Base-by-base conservation (phyloP, 2,888 invertebrate species). In the Tachina lurida region DNA sequence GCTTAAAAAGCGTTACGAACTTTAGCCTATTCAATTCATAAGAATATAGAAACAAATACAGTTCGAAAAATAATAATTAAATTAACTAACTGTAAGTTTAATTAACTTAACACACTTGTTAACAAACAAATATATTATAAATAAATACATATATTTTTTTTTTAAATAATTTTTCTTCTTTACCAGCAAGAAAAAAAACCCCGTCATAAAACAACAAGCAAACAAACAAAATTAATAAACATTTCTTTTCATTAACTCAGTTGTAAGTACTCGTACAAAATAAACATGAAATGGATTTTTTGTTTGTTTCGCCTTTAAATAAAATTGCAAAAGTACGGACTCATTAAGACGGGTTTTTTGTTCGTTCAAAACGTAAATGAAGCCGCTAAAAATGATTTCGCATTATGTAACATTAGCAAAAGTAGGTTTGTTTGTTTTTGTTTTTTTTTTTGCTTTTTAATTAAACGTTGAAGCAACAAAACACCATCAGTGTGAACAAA, bases 401-500 rank as follows among this genome's bases (percentile, higher is more conserved):
- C 47, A 65, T 87, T 87, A 87, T 80, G 58, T 83, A 87, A 84
- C 43, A 60, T 63, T 54, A 17, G 54, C 56, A 70, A 52, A 54
- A 60, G 45, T 17, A 15, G n/a, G 10, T 67, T 22, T 22, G 22
- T 22, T 22, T 22, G 22, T 22, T 31, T 68, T 52, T 17, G n/a
- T n/a, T n/a, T n/a, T n/a, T n/a, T n/a, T n/a, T n/a, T n/a, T n/a
- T n/a, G n/a, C n/a, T 19, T 17, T 54, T 75, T 19, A 52, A n/a
- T 65, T 56, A 70, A 71, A 62, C 60, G 58, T 67, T 54, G 47
- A 74, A 47, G 47, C 5, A 47, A 49, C 13, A 1, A 58, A 58
- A n/a, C 56, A 58, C n/a, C n/a, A 47, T 39, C 67, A 39, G 9
- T n/a, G 13, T 22, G 73, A 88, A 87, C 87, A 84, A 88, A 88